Base-by-base conservation (phyloP, 2,888 invertebrate genomes). In the Chaetoderma sp. region DNA sequence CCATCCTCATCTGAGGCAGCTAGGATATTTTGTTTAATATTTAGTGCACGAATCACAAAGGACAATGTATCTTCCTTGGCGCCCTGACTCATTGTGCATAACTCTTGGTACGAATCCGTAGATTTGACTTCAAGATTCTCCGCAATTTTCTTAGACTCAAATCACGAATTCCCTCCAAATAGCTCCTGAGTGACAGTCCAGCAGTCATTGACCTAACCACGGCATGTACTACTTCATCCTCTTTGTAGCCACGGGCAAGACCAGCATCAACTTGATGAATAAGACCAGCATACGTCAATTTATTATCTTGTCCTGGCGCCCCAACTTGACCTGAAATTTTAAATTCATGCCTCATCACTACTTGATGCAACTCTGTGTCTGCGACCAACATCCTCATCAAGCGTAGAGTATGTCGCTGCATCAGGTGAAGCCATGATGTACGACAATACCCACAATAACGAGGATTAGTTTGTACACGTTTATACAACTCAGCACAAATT, bases 91-190 rank as follows among this genome's bases (percentile, higher is more conserved):
- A 28, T 32, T 28, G 4, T 16, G 23, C 52, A 52, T 23, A 27
- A 33, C 28, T 52, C 32, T n/a, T 28, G 52, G 28, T 52, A 52
- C 52, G n/a, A 28, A 16, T 52, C 52, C 18, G 52, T 52, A 32
- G 28, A 25, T 16, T 3, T 16, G n/a, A 32, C n/a, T 21, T 28
- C 13, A 52, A 21, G 32, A 52, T 52, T 28, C 52, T 13, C 32
- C 52, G 28, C n/a, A 52, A n/a, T n/a, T 25, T 28, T 27, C 13
- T 16, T 5, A 50, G 50, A 27, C 6, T 6, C n/a, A 25, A 23
- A 21, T 2, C 52, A 10, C 16, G 8, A 13, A 30, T 28, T 33
- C 52, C 27, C 32, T 28, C 52, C 13, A 52, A 28, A 28, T 30
- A 30, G 23, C 32, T 30, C 32, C 52, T 52, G 16, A 52, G n/a